Evolutionary conservation across 2,888 invertebrate species (phyloP).

Genomic region (Apotomis capreana): DNA sequence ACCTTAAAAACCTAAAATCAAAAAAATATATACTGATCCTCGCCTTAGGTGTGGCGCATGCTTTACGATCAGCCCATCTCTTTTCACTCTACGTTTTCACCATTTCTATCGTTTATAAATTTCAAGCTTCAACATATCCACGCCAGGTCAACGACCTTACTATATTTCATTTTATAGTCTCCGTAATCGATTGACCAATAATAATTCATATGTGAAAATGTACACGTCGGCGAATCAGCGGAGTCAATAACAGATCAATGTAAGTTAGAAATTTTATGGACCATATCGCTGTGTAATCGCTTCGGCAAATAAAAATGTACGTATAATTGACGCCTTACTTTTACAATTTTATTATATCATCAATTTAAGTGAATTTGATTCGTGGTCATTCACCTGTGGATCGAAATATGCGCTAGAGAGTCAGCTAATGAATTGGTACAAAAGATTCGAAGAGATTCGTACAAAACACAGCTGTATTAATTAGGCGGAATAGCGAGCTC

Average conservation of each 20-base stretch:
- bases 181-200: slow-evolving; percentile 38
- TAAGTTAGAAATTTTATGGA: slow-evolving; percentile 36
- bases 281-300: slow-evolving; percentile 29
- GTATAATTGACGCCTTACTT: slow-evolving; percentile 26
- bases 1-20: too few relatives aligned
- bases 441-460: too few relatives aligned
- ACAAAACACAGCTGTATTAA: neutral
- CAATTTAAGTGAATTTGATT: slow-evolving; percentile 17
- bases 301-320: slow-evolving; percentile 31
- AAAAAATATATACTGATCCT: neutral
- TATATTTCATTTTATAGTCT: slow-evolving; percentile 28
- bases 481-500: too few relatives aligned
- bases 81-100: slow-evolving; percentile 36
- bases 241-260: slow-evolving; percentile 27
- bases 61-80: slow-evolving; percentile 5
- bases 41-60: neutral
- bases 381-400: neutral
- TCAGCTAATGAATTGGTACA: too few relatives aligned
- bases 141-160: slow-evolving; percentile 31
- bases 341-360: slow-evolving; percentile 30
- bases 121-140: slow-evolving; percentile 30
- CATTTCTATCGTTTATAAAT: slow-evolving; percentile 39
- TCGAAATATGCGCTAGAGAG: neutral
- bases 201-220: slow-evolving; percentile 35
- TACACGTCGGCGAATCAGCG: slow-evolving; percentile 21